Conservation (phyloP, 2,113 vertebrate genomes). For the Anser brachyrhynchus region DNA sequence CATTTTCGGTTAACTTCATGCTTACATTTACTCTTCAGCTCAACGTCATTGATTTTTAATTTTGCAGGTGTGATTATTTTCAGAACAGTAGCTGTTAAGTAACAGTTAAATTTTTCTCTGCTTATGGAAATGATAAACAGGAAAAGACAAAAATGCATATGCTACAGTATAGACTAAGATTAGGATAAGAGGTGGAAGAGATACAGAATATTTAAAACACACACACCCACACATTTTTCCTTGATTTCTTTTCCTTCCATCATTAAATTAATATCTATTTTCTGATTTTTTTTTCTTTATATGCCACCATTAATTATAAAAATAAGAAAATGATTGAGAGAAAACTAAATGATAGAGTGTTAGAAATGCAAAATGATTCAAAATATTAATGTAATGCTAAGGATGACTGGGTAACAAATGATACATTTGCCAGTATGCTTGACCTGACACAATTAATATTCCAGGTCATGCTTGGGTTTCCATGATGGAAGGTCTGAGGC, state of each 20-base stretch:
- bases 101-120: background rate
- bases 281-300: conserved; percentile 4
- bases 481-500: conserved; percentile 74
- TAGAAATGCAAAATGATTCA: conserved; percentile 80
- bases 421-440: conserved; percentile 80
- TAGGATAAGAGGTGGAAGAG: background rate
- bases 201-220: background rate
- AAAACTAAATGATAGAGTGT: conserved; percentile 72
- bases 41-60: background rate
- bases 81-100: background rate
- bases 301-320: conserved; percentile 46
- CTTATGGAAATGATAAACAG: background rate
- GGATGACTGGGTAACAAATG: conserved; percentile 84
- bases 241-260: background rate
- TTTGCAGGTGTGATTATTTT: background rate
- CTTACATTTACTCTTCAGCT: background rate
- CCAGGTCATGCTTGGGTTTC: conserved; percentile 81
- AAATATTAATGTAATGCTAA: conserved; percentile 85
- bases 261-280: conserved; percentile 34
- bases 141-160: background rate
- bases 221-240: background rate
- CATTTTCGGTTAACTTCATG: background rate
- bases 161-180: conserved; percentile 1
- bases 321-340: conserved; percentile 62
- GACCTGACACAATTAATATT: conserved; percentile 83